These are phyloP conservation scores for Sceliomorpha sp. DNA, from an alignment of 2,888 invertebrate species.

Conservation along the genomic window DNA sequence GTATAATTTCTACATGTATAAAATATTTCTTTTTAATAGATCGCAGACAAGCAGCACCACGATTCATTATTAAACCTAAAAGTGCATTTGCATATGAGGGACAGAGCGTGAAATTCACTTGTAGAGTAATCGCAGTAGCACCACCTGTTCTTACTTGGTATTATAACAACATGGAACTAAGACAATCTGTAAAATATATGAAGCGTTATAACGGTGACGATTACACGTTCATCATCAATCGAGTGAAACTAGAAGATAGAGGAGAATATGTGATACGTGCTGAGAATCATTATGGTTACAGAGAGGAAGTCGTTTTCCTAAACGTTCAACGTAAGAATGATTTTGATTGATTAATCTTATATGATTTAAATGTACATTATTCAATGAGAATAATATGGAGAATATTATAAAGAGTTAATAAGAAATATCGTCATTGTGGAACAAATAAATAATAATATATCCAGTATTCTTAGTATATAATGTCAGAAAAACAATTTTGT, in stretches of 20 bases:
- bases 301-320: conserved; percentile 97
- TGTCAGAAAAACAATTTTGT: too few relatives aligned
- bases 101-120: conserved; percentile 98
- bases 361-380: too few relatives aligned
- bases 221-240: conserved; percentile 98
- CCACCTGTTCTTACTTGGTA: conserved; percentile 98
- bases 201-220: conserved; percentile 98
- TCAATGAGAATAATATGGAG: too few relatives aligned
- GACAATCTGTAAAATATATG: conserved; percentile 99
- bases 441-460: too few relatives aligned
- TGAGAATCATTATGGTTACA: conserved; percentile 96
- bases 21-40: conserved; percentile 82
- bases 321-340: conserved; percentile 93
- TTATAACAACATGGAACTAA: conserved; percentile 93
- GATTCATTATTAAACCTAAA: conserved; percentile 98
- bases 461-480: too few relatives aligned
- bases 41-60: conserved; percentile 97
- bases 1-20: not conserved
- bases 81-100: conserved; percentile 98
- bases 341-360: conserved; percentile 8
- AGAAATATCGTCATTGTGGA: too few relatives aligned
- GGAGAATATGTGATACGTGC: conserved; percentile 98
- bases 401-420: too few relatives aligned
- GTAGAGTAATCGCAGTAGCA: conserved; percentile 96
- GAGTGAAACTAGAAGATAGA: conserved; percentile 96